Conservation (phyloP, 2,888 invertebrate genomes). For the Orthosia gothica region DNA sequence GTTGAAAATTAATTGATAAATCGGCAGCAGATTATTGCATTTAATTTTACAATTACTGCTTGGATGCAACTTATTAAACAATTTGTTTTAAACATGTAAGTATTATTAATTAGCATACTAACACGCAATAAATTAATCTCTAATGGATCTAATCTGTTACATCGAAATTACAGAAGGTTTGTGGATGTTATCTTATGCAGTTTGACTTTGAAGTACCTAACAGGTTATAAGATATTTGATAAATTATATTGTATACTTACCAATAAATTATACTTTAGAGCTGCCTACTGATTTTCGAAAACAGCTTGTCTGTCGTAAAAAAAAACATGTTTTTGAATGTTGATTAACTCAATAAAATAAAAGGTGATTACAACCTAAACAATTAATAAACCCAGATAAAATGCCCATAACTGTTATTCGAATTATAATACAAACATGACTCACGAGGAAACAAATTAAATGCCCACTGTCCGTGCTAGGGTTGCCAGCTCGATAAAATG, state of each 20-base stretch:
- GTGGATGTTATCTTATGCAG: slow-evolving; percentile 22
- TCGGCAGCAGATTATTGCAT: slow-evolving; percentile 33
- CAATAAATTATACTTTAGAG: background rate
- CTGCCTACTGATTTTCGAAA: slow-evolving; percentile 10
- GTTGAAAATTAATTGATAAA: slow-evolving; percentile 60
- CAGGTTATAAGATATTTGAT: slow-evolving; percentile 30
- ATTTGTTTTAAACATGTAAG: slow-evolving; percentile 42
- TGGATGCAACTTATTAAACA: slow-evolving; percentile 31
- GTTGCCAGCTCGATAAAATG: slow-evolving; percentile 88
- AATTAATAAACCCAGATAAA: slow-evolving; percentile 67
- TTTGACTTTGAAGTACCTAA: slow-evolving; percentile 33
- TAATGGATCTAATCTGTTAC: slow-evolving; percentile 47
- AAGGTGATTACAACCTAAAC: slow-evolving; percentile 56
- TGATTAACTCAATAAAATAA: slow-evolving; percentile 42
- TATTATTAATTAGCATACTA: slow-evolving; percentile 39
- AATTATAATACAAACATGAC: slow-evolving; percentile 79
- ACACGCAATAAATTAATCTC: slow-evolving; percentile 50
- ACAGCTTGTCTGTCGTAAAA: background rate
- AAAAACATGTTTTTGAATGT: slow-evolving; percentile 23
- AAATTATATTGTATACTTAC: slow-evolving; percentile 15
- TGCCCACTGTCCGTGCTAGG: slow-evolving; percentile 85
- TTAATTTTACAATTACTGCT: slow-evolving; percentile 21
- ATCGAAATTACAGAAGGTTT: slow-evolving; percentile 42
- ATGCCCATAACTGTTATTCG: slow-evolving; percentile 75
- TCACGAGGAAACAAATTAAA: slow-evolving; percentile 87